Evolutionary conservation across 2,113 vertebrate species (phyloP).

Genomic region (Rattus rattus): DNA sequence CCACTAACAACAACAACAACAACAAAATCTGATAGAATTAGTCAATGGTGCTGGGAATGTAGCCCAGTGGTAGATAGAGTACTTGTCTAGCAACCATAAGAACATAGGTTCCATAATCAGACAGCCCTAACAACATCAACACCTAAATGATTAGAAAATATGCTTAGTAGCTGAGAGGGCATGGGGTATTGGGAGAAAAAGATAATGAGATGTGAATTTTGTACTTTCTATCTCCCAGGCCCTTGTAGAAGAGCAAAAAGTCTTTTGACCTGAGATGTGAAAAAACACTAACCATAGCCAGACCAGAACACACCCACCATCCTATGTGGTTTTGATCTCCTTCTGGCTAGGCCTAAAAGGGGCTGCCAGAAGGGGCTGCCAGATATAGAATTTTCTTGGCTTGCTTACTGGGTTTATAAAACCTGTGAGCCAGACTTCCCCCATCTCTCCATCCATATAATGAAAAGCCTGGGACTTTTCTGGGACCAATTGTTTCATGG

Average conservation of each 20-base stretch:
- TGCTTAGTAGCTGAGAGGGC: background rate
- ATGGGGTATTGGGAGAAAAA: background rate
- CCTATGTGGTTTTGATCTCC: background rate
- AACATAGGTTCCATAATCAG: background rate
- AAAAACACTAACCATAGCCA: background rate
- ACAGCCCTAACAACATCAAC: background rate
- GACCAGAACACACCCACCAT: background rate
- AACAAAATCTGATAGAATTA: background rate
- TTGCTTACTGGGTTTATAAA: background rate
- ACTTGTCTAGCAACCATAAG: background rate
- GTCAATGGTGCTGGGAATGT: background rate
- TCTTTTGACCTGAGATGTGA: background rate
- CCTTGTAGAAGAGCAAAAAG: background rate
- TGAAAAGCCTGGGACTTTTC: background rate
- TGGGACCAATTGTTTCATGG: background rate
- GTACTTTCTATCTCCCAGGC: background rate
- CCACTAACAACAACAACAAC: background rate
- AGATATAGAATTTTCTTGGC: background rate
- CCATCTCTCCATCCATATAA: background rate
- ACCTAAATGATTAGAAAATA: slow-evolving; percentile 3
- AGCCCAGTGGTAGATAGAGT: background rate
- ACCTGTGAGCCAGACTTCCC: background rate
- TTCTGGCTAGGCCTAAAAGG: background rate
- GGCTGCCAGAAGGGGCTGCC: background rate
- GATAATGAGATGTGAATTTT: slow-evolving; percentile 8